Evolutionary conservation across 2,797 vertebrate genomes (phyloP).

Genomic region (Gallinago solitaria): DNA sequence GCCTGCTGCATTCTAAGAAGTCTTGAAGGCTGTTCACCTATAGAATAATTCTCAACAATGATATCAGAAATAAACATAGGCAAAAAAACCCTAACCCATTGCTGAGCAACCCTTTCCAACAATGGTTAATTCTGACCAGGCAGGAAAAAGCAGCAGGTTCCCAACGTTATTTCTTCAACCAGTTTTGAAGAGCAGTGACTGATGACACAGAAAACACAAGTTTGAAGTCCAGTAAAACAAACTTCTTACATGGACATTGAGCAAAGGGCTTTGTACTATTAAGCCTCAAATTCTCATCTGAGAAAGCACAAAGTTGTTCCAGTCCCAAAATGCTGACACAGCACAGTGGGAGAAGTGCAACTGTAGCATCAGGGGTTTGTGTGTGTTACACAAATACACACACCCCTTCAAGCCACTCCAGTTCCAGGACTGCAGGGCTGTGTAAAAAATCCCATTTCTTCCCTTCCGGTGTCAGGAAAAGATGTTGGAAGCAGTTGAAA

Average conservation of each 20-base stretch:
- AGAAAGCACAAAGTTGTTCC: background rate
- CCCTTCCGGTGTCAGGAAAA: background rate
- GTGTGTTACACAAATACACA: background rate
- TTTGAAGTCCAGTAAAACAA: background rate
- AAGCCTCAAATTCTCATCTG: background rate
- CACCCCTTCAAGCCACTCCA: background rate
- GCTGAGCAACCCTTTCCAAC: background rate
- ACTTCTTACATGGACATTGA: rapidly evolving
- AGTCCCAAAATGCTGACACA: background rate
- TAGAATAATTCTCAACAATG: background rate
- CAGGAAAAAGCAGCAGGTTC: background rate
- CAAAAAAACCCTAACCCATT: background rate
- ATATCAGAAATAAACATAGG: background rate
- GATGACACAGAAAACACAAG: background rate
- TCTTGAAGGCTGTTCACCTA: background rate
- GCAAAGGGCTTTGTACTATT: background rate
- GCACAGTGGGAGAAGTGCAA: rapidly evolving
- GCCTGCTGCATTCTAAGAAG: background rate
- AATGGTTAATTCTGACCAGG: background rate
- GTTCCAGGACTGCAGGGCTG: background rate
- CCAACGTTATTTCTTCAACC: rapidly evolving
- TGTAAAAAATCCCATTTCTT: background rate
- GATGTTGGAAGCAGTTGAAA: background rate
- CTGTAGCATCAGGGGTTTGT: rapidly evolving
- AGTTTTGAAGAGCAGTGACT: background rate